phyloP scores from a whole-genome alignment of 1,140 invertebrate genomes.

The Heterodera schachtii region DNA sequence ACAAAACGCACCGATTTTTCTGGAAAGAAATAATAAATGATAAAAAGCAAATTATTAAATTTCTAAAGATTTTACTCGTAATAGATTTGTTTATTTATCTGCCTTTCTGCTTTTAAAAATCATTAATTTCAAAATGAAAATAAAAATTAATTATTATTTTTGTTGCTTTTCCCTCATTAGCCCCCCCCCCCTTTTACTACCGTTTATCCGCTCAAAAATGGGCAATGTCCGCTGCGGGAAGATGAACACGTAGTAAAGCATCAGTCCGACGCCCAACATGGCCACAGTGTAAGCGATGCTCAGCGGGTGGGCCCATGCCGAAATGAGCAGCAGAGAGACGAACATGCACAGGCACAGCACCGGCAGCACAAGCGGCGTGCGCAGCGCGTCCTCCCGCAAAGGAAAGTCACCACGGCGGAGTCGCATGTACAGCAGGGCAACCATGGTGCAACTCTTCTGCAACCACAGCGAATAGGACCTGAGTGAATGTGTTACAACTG shows the following conservation, averaged over 20 bases:
- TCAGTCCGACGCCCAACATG: slow-evolving; percentile 21
- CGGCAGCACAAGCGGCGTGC: slow-evolving; percentile 43
- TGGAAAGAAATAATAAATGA: slow-evolving; percentile 17
- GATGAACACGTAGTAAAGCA: slow-evolving; percentile 30
- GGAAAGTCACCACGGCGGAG: slow-evolving; percentile 17
- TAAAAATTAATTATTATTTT: too few species aligned
- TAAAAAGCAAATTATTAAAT: background rate
- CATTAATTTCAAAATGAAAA: too few species aligned
- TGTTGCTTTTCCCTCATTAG: too few species aligned
- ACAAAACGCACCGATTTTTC: slow-evolving; percentile 19
- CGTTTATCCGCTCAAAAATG: slow-evolving; percentile 26
- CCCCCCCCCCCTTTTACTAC: background rate
- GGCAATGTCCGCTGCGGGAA: slow-evolving; percentile 12
- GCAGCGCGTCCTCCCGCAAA: slow-evolving; percentile 42
- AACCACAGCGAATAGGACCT: slow-evolving; percentile 35
- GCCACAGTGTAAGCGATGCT: slow-evolving; percentile 21
- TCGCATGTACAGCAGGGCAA: slow-evolving; percentile 46
- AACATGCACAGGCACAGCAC: slow-evolving; percentile 42
- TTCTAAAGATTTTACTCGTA: too few species aligned
- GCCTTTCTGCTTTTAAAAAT: too few species aligned
- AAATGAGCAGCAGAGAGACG: slow-evolving; percentile 33
- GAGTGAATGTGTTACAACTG: too few species aligned
- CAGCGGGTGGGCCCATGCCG: slow-evolving; percentile 28
- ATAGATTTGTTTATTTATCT: too few species aligned
- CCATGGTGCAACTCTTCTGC: slow-evolving; percentile 30